Conservation (phyloP, 2,797 vertebrate species). For the Labeo calbasu region DNA sequence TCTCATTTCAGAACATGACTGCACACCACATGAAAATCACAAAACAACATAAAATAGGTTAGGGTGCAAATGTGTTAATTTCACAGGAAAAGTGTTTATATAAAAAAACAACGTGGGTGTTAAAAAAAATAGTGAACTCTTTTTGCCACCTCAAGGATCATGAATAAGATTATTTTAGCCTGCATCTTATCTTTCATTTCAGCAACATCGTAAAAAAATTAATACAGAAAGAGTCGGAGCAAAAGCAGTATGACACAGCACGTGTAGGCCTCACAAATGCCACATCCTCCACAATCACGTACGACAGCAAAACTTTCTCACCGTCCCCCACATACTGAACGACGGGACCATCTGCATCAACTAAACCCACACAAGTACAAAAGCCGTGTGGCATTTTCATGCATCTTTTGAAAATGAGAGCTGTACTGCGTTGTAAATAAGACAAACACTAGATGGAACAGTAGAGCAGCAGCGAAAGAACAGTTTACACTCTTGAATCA, state of each 20-base stretch:
- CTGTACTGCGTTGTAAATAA: background rate
- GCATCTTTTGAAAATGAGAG: background rate
- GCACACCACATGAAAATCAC: background rate
- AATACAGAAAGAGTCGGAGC: background rate
- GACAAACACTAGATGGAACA: conserved; percentile 19
- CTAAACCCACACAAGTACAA: conserved; percentile 10
- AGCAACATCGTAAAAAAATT: too few species aligned
- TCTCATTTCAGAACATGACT: too few species aligned
- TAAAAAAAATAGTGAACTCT: background rate
- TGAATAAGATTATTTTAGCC: background rate
- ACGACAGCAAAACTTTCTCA: conserved; percentile 14
- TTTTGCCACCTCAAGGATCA: background rate
- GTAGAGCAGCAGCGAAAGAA: background rate
- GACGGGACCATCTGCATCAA: conserved; percentile 16
- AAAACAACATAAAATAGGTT: background rate
- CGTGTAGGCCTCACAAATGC: background rate
- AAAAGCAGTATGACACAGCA: background rate
- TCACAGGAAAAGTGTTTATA: background rate
- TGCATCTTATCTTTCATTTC: background rate
- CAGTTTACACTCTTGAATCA: background rate
- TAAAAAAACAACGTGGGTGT: background rate
- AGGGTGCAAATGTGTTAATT: background rate
- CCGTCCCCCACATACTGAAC: background rate
- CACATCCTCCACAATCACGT: background rate
- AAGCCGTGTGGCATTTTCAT: conserved; percentile 4